Conservation (phyloP, 2,888 invertebrate species). For the Conomelus anceps region DNA sequence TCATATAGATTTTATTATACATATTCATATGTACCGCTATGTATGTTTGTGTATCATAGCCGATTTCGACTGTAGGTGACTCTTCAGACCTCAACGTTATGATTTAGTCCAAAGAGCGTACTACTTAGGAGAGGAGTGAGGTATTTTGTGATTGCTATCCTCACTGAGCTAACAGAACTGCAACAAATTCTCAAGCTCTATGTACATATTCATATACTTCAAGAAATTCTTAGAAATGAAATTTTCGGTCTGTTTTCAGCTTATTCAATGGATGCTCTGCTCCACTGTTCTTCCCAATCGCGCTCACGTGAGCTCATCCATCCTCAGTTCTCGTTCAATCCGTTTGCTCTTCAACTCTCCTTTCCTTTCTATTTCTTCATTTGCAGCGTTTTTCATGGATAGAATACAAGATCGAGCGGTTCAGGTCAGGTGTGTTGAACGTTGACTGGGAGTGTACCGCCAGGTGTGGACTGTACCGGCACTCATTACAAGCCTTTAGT, state of each 20-base stretch:
- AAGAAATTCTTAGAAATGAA: not conserved
- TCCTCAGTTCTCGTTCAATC: not conserved
- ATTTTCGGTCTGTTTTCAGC: not conserved
- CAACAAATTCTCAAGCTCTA: too few species aligned
- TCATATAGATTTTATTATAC: too few species aligned
- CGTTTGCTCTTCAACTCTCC: not conserved
- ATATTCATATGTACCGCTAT: too few species aligned
- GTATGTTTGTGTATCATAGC: too few species aligned
- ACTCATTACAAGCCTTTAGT: constrained; percentile 8
- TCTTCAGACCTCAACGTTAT: too few species aligned
- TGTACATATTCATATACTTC: too few species aligned
- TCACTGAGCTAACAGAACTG: too few species aligned
- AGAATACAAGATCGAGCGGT: not conserved
- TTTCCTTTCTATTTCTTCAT: not conserved
- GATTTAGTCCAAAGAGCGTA: too few species aligned
- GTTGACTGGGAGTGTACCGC: constrained; percentile 1
- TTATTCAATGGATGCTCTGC: not conserved
- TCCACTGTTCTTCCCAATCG: not conserved
- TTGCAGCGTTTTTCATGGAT: not conserved
- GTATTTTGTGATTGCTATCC: too few species aligned
- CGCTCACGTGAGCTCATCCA: not conserved
- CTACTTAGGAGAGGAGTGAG: too few species aligned
- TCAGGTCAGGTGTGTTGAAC: not conserved
- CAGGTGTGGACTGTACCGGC: not conserved
- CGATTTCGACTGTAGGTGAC: too few species aligned